Percentiles rank a stretch among this genome's conserved stretches.
Conservation (phyloP, 2,797 vertebrate genomes). For the Fundulus diaphanus region DNA sequence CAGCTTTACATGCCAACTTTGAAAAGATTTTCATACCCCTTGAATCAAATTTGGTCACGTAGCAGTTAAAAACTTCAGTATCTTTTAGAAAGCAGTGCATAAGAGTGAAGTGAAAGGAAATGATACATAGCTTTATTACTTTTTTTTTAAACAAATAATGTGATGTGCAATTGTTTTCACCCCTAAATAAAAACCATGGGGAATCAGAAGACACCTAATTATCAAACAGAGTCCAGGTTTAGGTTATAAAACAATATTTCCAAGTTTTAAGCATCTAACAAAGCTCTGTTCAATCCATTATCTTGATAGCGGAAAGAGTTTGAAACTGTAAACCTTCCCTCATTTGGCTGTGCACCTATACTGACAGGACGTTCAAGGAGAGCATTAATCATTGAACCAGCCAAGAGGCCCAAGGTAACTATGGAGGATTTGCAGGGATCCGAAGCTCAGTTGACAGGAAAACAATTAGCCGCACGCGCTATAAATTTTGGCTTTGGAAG, state of each 20-base stretch:
- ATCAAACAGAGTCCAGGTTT: too few relatives aligned
- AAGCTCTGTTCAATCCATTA: neutral
- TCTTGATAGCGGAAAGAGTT: neutral
- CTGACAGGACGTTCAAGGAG: too few relatives aligned
- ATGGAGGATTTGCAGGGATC: too few relatives aligned
- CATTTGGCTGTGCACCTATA: too few relatives aligned
- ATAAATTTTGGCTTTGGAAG: too few relatives aligned
- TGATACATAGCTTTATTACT: neutral
- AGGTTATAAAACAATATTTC: neutral
- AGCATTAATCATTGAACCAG: too few relatives aligned
- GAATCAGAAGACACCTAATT: too few relatives aligned
- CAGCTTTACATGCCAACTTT: neutral
- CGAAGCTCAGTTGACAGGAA: neutral
- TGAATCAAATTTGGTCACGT: neutral
- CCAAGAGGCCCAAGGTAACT: too few relatives aligned
- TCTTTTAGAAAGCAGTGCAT: neutral
- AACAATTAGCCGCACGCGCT: too few relatives aligned
- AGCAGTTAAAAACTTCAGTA: neutral
- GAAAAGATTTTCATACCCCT: neutral
- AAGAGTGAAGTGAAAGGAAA: neutral
- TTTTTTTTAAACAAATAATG: neutral
- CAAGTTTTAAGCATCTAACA: neutral
- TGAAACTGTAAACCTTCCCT: neutral
- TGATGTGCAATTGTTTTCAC: too few relatives aligned
- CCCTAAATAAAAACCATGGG: too few relatives aligned